Conservation (phyloP, 2,888 invertebrate species). For the Gerosis bhagava region DNA sequence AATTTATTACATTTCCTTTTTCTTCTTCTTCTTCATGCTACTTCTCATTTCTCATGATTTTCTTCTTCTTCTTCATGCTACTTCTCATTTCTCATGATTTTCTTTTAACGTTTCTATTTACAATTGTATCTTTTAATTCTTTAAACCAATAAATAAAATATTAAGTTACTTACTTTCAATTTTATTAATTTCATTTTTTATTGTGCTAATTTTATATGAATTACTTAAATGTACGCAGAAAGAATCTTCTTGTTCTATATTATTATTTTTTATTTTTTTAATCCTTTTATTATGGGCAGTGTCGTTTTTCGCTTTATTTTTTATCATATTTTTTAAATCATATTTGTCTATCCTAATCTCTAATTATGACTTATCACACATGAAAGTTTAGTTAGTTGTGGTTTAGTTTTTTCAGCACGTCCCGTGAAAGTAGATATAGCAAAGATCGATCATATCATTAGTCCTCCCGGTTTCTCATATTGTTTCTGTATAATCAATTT, state of each 20-base stretch:
- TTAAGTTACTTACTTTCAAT: background rate
- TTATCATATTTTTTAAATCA: conserved; percentile 11
- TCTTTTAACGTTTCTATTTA: conserved; percentile 31
- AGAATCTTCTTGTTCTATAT: no score
- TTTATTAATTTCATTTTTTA: background rate
- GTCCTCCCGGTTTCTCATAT: conserved; percentile 31
- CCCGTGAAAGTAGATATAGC: conserved; percentile 15
- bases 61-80: conserved; percentile 33
- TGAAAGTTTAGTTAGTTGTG: background rate
- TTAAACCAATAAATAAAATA: background rate
- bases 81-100: conserved; percentile 65
- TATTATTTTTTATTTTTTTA: no score
- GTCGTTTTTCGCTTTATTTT: conserved; percentile 30
- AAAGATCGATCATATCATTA: conserved; percentile 22
- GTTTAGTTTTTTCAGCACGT: conserved; percentile 16
- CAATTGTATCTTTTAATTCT: background rate
- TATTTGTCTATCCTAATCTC: conserved; percentile 38
- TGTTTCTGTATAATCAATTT: conserved; percentile 46
- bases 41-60: conserved; percentile 64
- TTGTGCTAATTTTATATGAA: background rate
- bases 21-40: conserved; percentile 32
- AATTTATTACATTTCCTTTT: conserved; percentile 28
- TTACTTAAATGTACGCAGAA: no score
- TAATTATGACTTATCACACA: conserved; percentile 33
- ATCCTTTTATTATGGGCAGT: no score